Percentiles rank a stretch among this genome's conserved stretches.
These are phyloP conservation scores for Drosophila longiperda DNA, from an alignment of 2,888 invertebrate genomes.

Conservation along the genomic window DNA sequence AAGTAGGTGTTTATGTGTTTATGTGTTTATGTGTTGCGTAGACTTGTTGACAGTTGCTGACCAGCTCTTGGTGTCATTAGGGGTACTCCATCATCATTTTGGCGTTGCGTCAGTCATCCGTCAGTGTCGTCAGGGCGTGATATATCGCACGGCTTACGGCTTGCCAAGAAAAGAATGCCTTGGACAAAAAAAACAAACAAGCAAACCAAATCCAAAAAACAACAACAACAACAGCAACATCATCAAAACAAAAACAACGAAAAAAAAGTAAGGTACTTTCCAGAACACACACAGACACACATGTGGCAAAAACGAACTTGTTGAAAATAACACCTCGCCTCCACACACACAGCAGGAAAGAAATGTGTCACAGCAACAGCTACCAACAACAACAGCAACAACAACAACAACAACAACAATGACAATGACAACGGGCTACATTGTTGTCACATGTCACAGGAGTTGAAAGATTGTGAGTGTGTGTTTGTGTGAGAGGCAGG, in stretches of 20 bases:
- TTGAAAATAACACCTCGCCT: slow-evolving; percentile 72
- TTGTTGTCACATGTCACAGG: slow-evolving; percentile 76
- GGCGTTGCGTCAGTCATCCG: slow-evolving; percentile 59
- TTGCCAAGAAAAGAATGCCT: slow-evolving; percentile 40
- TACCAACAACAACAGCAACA: slow-evolving; percentile 28
- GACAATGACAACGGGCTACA: slow-evolving; percentile 73
- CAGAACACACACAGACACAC: slow-evolving; percentile 13
- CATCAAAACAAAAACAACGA: slow-evolving; percentile 9
- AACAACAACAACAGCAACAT: slow-evolving; percentile 16
- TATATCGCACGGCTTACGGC: slow-evolving; percentile 59
- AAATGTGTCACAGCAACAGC: slow-evolving; percentile 67
- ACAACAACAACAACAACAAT: slow-evolving; percentile 35
- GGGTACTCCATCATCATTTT: slow-evolving; percentile 55
- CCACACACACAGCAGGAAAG: slow-evolving; percentile 45
- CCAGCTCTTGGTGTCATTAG: slow-evolving; percentile 61
- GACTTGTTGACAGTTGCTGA: slow-evolving; percentile 55
- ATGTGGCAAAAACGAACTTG: slow-evolving; percentile 64
- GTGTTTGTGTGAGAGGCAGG: not conserved
- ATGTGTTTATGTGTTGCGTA: not conserved
- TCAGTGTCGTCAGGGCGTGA: slow-evolving; percentile 63
- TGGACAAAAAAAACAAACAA: slow-evolving; percentile 1
- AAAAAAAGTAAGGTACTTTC: slow-evolving; percentile 36
- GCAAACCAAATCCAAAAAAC: slow-evolving; percentile 17
- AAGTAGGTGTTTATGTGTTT: not conserved
- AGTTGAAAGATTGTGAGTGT: slow-evolving; percentile 41